Evolutionary conservation across 2,888 invertebrate genomes (phyloP), one percentile per base, ranked within the genome.

Genomic region (Rhamnusium bicolor): DNA sequence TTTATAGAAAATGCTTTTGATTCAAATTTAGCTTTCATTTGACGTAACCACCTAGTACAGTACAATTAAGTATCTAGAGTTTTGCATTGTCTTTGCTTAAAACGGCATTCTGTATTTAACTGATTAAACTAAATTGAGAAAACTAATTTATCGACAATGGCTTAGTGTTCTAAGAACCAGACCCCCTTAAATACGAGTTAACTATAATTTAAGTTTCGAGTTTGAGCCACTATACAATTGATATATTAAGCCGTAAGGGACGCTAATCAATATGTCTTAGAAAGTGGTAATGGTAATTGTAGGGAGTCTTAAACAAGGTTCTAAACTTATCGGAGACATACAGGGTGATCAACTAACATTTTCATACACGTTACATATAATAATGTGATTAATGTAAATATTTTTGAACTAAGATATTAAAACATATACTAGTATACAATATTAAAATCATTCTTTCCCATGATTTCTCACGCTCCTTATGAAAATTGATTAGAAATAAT

Each of bases 151-250:
- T 73, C 65, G 73, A 69, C 69, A 73, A 69, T 69, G 51, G 73
- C 73, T 72, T 65, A 69, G 69, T 58, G 69, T 73, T 53, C 63
- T 29, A 24, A 32, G 67, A 56, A 51, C n/a, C 54, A 21, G 67
- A 14, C 72, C 40, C 24, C 74, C 63, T 75, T 72, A 72, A 72
- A 72, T 72, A 69, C 69, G 58, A 72, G 72, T 71, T 75, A 69
- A 69, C 74, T 70, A 69, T 72, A 74, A 74, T 74, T 74, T 75
- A 75, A 75, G 74, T 75, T 75, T 70, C 69, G 68, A 69, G 74
- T 65, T 74, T 61, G 54, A 72, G 72, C 66, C 67, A 62, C 70
- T 66, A 69, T 72, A 75, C 74, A 72, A 75, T 72, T 75, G 74
- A 75, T 72, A 75, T 75, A 75, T 75, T 75, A 66, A 72, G 72